Evolutionary conservation across 1,140 invertebrate genomes (phyloP).

Genomic region (Schlechtendalia chinensis): DNA sequence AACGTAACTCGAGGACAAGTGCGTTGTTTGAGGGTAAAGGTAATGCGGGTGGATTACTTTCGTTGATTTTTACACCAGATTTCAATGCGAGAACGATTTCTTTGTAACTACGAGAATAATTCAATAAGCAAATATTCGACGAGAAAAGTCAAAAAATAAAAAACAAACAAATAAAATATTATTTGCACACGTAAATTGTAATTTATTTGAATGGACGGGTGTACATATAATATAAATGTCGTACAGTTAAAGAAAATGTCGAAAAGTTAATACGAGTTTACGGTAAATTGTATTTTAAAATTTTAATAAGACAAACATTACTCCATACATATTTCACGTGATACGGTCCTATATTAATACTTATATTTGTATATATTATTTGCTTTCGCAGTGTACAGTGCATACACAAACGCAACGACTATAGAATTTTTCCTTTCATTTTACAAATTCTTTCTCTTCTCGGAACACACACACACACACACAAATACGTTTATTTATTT

Average conservation of each 20-base stretch:
- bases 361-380: not conserved
- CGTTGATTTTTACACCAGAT: too few species aligned
- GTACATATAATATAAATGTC: not conserved
- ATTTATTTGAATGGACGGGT: not conserved
- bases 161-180: not conserved
- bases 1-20: too few species aligned
- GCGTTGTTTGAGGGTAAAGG: too few species aligned
- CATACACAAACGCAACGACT: not conserved
- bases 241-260: not conserved
- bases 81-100: too few species aligned
- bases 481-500: too few species aligned
- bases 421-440: too few species aligned
- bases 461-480: too few species aligned
- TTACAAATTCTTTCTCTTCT: too few species aligned
- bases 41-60: too few species aligned
- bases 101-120: too few species aligned
- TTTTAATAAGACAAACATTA: not conserved
- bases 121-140: not conserved
- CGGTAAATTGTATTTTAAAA: not conserved
- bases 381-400: not conserved
- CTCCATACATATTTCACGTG: not conserved
- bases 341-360: not conserved
- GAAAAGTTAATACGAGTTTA: not conserved
- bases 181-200: not conserved
- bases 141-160: not conserved